These are phyloP conservation scores for Gryllus bimaculatus DNA, from an alignment of 1,140 invertebrate species.

Conservation along the genomic window DNA sequence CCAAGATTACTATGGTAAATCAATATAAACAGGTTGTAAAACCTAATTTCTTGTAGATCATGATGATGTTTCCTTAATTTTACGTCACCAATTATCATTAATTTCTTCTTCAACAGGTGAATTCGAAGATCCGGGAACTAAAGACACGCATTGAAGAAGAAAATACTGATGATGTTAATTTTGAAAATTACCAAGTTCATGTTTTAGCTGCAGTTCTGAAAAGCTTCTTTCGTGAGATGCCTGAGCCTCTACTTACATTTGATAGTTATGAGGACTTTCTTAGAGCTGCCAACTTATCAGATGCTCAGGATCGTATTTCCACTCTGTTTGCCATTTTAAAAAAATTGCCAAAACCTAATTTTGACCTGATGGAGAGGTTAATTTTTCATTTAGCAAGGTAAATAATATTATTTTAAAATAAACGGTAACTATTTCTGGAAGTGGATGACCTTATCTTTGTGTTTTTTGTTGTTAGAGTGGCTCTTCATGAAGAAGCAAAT, in stretches of 20 bases:
- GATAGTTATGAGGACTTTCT: constrained; percentile 92
- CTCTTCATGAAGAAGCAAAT: constrained; percentile 77
- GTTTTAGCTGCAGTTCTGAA: constrained; percentile 87
- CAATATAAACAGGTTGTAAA: too few species aligned
- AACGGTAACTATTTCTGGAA: background rate
- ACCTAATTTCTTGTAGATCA: background rate
- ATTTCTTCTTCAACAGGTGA: constrained; percentile 28
- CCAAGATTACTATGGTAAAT: background rate
- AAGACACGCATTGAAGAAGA: constrained; percentile 63
- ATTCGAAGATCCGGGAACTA: constrained; percentile 64
- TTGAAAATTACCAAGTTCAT: constrained; percentile 70
- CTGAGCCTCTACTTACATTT: constrained; percentile 85
- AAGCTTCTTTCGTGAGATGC: constrained; percentile 83
- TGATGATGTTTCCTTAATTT: background rate
- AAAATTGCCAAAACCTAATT: constrained; percentile 81
- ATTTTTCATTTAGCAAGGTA: constrained; percentile 85
- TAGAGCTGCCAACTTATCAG: constrained; percentile 70
- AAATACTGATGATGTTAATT: constrained; percentile 53
- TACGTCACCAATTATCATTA: background rate
- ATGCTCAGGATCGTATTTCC: constrained; percentile 69
- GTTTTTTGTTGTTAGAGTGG: constrained; percentile 46
- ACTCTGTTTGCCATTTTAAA: constrained; percentile 80
- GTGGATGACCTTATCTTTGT: background rate
- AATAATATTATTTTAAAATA: constrained; percentile 8
- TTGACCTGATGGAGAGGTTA: constrained; percentile 82